phyloP scores from a whole-genome alignment of 2,797 vertebrate genomes.

The Sparidentex hasta region DNA sequence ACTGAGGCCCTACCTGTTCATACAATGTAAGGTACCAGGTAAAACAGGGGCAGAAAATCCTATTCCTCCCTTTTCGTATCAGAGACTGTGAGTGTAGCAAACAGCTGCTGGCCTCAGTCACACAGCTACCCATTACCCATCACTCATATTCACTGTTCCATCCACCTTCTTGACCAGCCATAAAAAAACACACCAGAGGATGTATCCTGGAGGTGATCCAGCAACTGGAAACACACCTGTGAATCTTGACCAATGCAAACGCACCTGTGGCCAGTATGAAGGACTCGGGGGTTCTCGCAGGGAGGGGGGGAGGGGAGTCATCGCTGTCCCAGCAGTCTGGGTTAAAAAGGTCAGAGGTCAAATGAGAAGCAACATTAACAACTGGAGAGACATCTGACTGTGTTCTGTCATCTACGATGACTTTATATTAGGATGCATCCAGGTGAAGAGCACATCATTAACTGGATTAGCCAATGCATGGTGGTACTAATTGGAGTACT shows the following conservation, averaged over 20 bases:
- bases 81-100: constrained; percentile 4
- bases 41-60: not conserved
- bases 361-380: constrained; percentile 77
- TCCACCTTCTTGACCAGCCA: constrained; percentile 6
- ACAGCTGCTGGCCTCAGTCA: constrained; percentile 20
- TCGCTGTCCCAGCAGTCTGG: constrained; percentile 92
- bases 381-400: not conserved
- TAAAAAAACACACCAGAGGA: not conserved
- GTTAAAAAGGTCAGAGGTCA: constrained; percentile 85
- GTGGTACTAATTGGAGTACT: not conserved
- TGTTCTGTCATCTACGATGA: not conserved
- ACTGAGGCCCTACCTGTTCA: constrained; percentile 15
- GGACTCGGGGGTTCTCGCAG: constrained; percentile 95
- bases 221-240: constrained; percentile 49
- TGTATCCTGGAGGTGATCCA: constrained; percentile 19
- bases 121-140: not conserved
- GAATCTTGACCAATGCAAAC: constrained; percentile 72
- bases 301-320: constrained; percentile 94
- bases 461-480: not conserved
- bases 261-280: constrained; percentile 94
- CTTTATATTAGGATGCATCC: not conserved
- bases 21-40: not conserved
- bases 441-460: not conserved
- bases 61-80: constrained; percentile 10
- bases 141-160: not conserved